A percentile compares a stretch with the other conserved stretches of the same genome.
Conservation (phyloP, 2,797 vertebrate species). For the Mormyrus proboscirostris region DNA sequence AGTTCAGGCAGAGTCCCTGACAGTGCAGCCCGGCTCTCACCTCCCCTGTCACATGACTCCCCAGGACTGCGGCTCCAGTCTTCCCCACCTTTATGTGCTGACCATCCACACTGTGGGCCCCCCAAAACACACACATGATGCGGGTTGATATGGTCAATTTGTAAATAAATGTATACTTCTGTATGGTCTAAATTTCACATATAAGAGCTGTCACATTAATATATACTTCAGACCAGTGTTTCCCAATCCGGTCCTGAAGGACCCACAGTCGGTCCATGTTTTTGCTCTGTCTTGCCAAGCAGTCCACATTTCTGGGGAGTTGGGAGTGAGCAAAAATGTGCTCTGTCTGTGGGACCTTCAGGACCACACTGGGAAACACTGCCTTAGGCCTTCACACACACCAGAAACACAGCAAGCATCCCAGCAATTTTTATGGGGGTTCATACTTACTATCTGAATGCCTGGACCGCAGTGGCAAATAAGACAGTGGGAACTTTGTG, state of each 20-base stretch:
- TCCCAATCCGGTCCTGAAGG: background rate
- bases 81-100: conserved; percentile 91
- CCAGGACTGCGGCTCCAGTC: conserved; percentile 85
- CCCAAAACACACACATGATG: background rate
- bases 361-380: background rate
- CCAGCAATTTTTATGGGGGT: background rate
- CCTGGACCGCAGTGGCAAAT: conserved; percentile 74
- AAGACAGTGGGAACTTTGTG: conserved; percentile 63
- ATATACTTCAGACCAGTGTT: background rate
- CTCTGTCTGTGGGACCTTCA: background rate
- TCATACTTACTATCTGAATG: conserved; percentile 81
- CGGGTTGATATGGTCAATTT: background rate
- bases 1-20: background rate
- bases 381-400: background rate
- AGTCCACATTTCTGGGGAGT: background rate
- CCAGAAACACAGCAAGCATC: background rate
- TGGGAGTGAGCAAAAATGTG: background rate
- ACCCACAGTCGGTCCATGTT: background rate
- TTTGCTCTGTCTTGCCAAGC: background rate
- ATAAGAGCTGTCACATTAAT: background rate
- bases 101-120: conserved; percentile 69
- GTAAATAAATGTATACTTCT: background rate
- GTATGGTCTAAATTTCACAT: background rate
- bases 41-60: conserved; percentile 76
- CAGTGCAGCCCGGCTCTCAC: conserved; percentile 52